These are phyloP conservation scores for Ceuthmochares aereus DNA, from an alignment of 2,113 vertebrate species.

Conservation along the genomic window DNA sequence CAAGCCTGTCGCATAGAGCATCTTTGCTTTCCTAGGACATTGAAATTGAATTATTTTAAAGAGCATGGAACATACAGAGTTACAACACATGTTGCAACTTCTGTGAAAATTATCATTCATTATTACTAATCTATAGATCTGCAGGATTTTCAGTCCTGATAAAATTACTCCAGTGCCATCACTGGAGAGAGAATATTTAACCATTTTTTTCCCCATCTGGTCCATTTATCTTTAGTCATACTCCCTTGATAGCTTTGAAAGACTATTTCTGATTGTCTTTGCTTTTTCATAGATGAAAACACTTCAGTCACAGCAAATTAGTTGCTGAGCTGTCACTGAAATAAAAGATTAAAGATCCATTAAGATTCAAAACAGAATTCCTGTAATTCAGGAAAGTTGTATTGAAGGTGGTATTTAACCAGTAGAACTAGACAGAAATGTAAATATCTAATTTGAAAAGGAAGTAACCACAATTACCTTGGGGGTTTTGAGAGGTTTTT, in stretches of 20 bases:
- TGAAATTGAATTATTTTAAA: background rate
- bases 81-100: background rate
- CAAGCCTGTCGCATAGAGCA: background rate
- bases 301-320: background rate
- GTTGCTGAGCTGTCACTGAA: background rate
- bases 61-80: background rate
- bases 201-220: background rate
- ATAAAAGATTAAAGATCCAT: background rate
- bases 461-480: background rate
- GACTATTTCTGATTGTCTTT: background rate
- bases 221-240: background rate
- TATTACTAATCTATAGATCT: background rate
- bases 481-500: background rate
- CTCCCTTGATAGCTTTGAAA: background rate
- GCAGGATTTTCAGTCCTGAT: background rate
- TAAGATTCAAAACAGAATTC: background rate
- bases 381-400: background rate
- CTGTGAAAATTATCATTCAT: background rate
- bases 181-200: background rate
- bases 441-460: background rate
- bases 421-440: background rate
- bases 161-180: background rate
- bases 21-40: background rate
- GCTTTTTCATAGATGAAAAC: background rate
- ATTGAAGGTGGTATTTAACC: background rate